Base-by-base conservation (phyloP, 2,113 vertebrate species). In the Orcinus orca region DNA sequence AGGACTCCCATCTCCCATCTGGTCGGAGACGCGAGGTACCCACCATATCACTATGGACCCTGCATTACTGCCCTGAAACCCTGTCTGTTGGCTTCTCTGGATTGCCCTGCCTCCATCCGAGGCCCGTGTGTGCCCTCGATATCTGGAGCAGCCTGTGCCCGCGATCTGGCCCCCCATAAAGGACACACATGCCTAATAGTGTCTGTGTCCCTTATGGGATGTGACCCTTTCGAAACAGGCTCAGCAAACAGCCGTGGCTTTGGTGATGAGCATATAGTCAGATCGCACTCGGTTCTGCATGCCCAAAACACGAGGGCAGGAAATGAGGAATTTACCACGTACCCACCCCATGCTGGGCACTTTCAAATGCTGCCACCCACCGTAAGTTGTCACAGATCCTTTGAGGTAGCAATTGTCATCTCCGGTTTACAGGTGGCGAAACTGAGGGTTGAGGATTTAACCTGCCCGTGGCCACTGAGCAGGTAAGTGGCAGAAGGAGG, bases 1-100 rank as follows among this genome's bases (percentile, higher is more conserved):
- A 79, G 47, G 18, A 17, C 14, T 25, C 20, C 23, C 25, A 12
- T 60, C 76, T 63, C 41, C 65, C 38, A 6, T 50, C 85, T 77
- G 53, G 67, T 23, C 29, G 0, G 55, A 70, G 58, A 20, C 2
- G 0, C 4, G 0, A 18, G 23, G n/a, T 23, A 23, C 31, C 67
- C 31, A 8, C 31, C 26, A 2, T 44, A 6, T 41, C n/a, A 55
- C 5, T 14, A 8, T 0, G 1, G 53, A 82, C 36, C 29, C 60
- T n/a, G 5, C 74, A 0, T 38, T 11, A n/a, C 73, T 60, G 5
- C 73, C 68, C 29, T 15, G 53, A 53, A n/a, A 2, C 62, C n/a
- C 47, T 68, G 62, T 60, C 50, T 50, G 20, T 6, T 21, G 6
- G 21, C 50, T 63, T 25, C 38, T 6, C 29, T 86, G 25, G 5